A percentile compares a stretch with the other conserved stretches of the same genome.
Evolutionary conservation across 2,113 vertebrate genomes (phyloP).

Genomic region (Amphiprion ocellaris): DNA sequence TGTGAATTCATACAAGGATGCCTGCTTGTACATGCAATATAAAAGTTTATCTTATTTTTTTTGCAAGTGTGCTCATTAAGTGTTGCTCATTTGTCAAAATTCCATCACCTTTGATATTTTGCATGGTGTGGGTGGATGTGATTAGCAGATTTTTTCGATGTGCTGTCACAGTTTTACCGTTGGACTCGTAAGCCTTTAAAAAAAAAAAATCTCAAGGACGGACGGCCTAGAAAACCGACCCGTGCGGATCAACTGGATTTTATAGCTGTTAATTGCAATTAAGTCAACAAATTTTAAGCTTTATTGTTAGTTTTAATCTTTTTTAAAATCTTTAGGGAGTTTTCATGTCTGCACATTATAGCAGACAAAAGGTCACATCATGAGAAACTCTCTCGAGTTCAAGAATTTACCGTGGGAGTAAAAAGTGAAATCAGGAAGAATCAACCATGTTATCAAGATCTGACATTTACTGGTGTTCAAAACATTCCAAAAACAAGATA

Average conservation of each 20-base stretch:
- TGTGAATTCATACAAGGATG: neutral
- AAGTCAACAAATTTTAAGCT: neutral
- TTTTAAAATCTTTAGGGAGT: neutral
- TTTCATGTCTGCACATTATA: neutral
- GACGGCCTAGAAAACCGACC: neutral
- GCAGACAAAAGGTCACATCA: neutral
- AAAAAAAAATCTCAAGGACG: neutral
- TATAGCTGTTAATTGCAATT: neutral
- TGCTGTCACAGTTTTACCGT: slow-evolving; percentile 1
- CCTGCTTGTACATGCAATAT: slow-evolving; percentile 27
- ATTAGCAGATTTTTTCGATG: slow-evolving; percentile 6
- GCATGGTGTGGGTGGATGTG: neutral
- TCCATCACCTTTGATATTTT: slow-evolving; percentile 19
- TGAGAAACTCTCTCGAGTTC: neutral
- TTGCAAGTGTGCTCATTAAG: slow-evolving; percentile 37
- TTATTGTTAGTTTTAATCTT: neutral
- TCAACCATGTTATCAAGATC: neutral
- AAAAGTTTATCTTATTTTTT: slow-evolving; percentile 19
- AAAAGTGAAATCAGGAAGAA: neutral
- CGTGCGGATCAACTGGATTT: too few species aligned
- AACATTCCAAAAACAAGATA: too few species aligned
- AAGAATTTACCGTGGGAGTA: neutral
- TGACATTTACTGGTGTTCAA: neutral
- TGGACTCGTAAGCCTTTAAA: neutral
- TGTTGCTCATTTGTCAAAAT: slow-evolving; percentile 34